A percentile compares a stretch with the other conserved stretches of the same genome.
Evolutionary conservation across 2,113 vertebrate species (phyloP).

Genomic region (Motacilla tschutschensis): DNA sequence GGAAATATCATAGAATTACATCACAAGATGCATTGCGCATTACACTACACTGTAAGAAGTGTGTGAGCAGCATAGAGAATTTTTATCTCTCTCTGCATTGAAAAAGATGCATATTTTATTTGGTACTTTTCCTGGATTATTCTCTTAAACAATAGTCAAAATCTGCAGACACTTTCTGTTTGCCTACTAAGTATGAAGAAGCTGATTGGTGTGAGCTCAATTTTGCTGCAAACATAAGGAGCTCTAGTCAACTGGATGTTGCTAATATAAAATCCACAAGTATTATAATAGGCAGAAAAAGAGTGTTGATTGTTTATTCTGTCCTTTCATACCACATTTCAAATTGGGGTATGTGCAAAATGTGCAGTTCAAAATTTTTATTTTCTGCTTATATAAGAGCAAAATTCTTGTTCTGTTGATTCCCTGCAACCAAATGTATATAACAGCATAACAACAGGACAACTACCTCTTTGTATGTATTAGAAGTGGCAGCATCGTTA

Average conservation of each 20-base stretch:
- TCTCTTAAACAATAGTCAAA: background rate
- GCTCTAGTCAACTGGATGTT: background rate
- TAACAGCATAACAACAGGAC: background rate
- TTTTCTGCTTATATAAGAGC: background rate
- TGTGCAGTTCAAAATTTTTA: background rate
- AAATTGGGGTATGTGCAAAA: background rate
- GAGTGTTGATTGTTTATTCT: background rate
- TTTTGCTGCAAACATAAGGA: background rate
- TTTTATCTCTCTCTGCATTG: background rate
- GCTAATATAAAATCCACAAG: background rate
- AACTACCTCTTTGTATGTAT: background rate
- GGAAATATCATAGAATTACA: background rate
- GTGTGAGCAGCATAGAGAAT: background rate
- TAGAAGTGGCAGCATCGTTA: background rate
- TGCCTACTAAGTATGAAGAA: background rate
- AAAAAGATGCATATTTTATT: background rate
- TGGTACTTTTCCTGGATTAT: background rate
- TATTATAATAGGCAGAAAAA: background rate
- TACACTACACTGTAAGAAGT: background rate
- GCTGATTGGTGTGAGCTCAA: background rate
- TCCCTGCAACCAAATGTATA: background rate
- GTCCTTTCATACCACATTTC: background rate
- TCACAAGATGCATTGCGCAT: rapidly evolving
- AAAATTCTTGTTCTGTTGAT: background rate
- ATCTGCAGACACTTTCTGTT: background rate